Base-by-base conservation (phyloP, 2,888 invertebrate species). In the Oscheius sp. region DNA sequence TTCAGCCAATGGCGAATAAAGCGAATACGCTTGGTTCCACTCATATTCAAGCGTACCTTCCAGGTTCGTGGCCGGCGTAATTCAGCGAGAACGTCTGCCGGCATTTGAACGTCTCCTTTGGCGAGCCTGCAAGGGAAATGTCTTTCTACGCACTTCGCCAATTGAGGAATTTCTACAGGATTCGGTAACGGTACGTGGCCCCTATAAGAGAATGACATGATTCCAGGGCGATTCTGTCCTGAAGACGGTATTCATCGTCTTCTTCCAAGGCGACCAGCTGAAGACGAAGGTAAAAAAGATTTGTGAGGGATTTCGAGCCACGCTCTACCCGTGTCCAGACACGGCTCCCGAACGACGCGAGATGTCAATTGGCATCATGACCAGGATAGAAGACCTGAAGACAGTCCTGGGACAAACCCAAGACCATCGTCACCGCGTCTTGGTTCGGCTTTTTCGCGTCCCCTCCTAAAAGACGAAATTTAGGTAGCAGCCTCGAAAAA, bases 221-320 rank as follows among this genome's bases (percentile, higher is more conserved):
- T 91, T 90, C 13, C 91, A 97, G 96, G 94, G 96, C 74, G 96
- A 96, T 90, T 94, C 95, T 90, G 96, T 97, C 37, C 94, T 93
- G 92, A 99, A 99, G 91, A 94, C 94, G 57, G 98, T 98, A 78
- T 99, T 99, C 92, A 91, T 92, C 76, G 90, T 92, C 48, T 92
- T 92, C 88, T 92, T 91, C 88, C 92, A 98, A 95, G 98, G 98
- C 78, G 98, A 98, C 90, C 96, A 98, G 90, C 91, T 99, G 85
- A 97, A 97, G 91, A 94, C 94, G 1, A 93, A 96, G 84, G 96
- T 98, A 0, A 96, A 96, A 92, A 99, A 99, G 91, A 97, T 99
- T 82, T 99, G 98, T 91, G 98, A 97, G 91, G 98, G 98, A 32
- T 99, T 98, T 91, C 93, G 96, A 75, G 98, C 98, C 1, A 97